Base-by-base conservation (phyloP, 2,797 vertebrate genomes). In the Syndactyla subalaris region DNA sequence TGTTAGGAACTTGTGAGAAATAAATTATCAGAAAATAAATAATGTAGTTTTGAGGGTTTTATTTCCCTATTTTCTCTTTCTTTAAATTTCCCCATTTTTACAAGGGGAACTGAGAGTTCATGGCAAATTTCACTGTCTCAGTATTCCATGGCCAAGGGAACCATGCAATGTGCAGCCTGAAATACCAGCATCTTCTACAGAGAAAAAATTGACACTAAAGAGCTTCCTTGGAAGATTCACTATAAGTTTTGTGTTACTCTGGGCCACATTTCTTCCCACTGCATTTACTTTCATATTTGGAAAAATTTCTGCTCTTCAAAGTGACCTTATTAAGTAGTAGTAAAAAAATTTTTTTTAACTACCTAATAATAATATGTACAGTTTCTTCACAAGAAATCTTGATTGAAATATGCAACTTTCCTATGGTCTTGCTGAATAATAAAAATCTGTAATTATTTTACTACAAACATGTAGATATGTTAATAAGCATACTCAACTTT, bases 351-450 rank as follows among this genome's bases (percentile, higher is more conserved):
- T 26, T 49, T 54, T 26, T 32, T 68, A 45, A 36, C 57, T 66
- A 13, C 0, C 0, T 45, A 34, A 1, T 52, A 36, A 39, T 29
- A 45, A 12, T 46, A 26, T 26, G 3, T 39, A 26, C 10, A 11
- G 5, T 70, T 88, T 70, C 21, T 79, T 88, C 30, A 66, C 9
- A 57, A 36, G 16, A 6, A 78, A 63, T 76, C 36, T 62, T 82
- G 39, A 48, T 81, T 23, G 24, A 93, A 83, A 82, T 20, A 6
- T 6, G 15, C 61, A 54, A 16, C 10, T 83, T 85, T 49, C 13
- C 57, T 24, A 19, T 3, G 66, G 8, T 54, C 45, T 80, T 83
- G 13, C 62, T 88, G 43, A 61, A n/a, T 66, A 71, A 49, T 38
- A 41, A 82, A 76, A 57, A 46, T 43, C 8, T 68, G 12, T 38